Percentiles rank a stretch among this genome's conserved stretches.
Evolutionary conservation across 2,888 invertebrate species (phyloP).

Genomic region (Mantis religiosa): DNA sequence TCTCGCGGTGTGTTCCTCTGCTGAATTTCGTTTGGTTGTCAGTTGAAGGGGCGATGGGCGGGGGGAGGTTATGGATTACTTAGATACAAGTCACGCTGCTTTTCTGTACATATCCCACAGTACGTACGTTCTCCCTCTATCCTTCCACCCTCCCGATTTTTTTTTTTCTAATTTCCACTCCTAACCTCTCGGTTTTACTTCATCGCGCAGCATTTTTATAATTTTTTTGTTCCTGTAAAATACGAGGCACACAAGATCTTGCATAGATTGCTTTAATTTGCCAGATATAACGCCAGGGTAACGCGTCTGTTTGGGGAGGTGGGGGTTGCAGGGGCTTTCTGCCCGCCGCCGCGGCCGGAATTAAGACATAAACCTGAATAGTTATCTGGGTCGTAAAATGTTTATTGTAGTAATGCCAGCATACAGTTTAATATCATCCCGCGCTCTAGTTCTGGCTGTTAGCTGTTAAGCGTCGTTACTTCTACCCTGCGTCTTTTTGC

Average conservation of each 20-base stretch:
- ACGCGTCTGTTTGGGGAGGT: neutral
- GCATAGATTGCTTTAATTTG: slow-evolving; percentile 10
- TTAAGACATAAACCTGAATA: slow-evolving; percentile 13
- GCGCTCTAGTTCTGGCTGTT: neutral
- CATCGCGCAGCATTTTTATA: neutral
- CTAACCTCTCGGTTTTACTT: slow-evolving; percentile 11
- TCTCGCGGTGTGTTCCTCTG: neutral
- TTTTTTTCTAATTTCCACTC: slow-evolving; percentile 9
- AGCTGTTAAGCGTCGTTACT: neutral
- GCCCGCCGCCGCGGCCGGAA: neutral
- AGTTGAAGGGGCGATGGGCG: slow-evolving; percentile 6
- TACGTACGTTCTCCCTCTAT: neutral
- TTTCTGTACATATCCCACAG: neutral
- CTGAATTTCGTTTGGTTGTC: slow-evolving; percentile 5
- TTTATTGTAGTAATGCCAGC: slow-evolving; percentile 1
- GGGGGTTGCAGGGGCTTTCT: neutral
- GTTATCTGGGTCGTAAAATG: slow-evolving; percentile 10
- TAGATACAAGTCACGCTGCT: neutral
- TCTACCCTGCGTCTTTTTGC: neutral
- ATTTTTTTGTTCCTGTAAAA: slow-evolving; percentile 8
- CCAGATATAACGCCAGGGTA: neutral
- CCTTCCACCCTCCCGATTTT: neutral
- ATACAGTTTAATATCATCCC: neutral
- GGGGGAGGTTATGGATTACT: slow-evolving; percentile 2
- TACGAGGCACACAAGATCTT: slow-evolving; percentile 10